A percentile compares a stretch with the other conserved stretches of the same genome.
phyloP scores from a whole-genome alignment of 2,113 vertebrate species.

The Bufo bufo region DNA sequence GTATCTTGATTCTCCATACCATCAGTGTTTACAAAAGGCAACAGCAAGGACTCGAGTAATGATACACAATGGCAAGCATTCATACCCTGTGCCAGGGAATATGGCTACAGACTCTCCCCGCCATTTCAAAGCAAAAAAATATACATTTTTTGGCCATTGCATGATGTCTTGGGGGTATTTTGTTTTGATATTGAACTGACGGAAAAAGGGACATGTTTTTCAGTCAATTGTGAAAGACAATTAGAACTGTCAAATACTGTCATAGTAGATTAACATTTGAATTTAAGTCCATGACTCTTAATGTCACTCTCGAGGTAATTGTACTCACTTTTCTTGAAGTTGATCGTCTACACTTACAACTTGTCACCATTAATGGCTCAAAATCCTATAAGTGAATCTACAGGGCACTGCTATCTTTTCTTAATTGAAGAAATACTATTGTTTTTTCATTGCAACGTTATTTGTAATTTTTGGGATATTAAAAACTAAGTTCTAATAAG shows the following conservation, averaged over 20 bases:
- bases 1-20: conserved; percentile 48
- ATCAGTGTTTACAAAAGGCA: conserved; percentile 49
- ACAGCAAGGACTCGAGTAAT: background rate
- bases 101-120: background rate
- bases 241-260: conserved; percentile 39
- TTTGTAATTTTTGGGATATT: background rate
- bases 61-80: conserved; percentile 45
- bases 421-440: background rate
- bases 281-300: background rate
- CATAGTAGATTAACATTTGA: conserved; percentile 14
- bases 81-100: conserved; percentile 14
- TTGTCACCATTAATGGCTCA: conserved; percentile 6
- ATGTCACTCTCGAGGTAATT: background rate
- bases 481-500: no score
- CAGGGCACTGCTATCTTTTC: background rate
- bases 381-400: background rate
- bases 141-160: background rate
- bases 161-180: background rate
- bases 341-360: background rate
- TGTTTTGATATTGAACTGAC: conserved; percentile 16
- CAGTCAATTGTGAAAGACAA: conserved; percentile 16
- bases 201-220: background rate
- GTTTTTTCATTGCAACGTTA: background rate
- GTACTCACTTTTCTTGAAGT: background rate
- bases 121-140: background rate